Conservation (phyloP, 2,888 invertebrate genomes). For the Hybos culiciformis region DNA sequence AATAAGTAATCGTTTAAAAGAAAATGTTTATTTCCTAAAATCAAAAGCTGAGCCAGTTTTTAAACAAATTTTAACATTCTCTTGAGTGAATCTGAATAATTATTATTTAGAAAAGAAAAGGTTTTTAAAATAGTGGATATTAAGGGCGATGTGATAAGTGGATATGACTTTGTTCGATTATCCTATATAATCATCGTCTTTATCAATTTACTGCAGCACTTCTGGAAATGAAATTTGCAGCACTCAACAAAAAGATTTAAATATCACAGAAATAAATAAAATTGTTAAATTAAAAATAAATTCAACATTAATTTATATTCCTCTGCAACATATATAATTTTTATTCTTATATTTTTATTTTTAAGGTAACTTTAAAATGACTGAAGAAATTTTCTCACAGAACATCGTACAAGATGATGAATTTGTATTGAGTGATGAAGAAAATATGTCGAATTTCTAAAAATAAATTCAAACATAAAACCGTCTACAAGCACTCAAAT, state of each 20-base stretch:
- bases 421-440: no score
- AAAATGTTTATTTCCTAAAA: background rate
- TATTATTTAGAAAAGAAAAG: slow-evolving; percentile 1
- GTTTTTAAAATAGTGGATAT: slow-evolving; percentile 1
- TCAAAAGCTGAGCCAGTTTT: background rate
- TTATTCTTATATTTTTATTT: no score
- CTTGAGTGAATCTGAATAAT: background rate
- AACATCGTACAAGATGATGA: no score
- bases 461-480: no score
- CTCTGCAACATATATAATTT: no score
- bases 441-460: no score
- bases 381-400: no score
- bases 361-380: no score
- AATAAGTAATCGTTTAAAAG: background rate
- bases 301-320: no score
- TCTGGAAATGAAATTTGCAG: background rate
- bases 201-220: background rate
- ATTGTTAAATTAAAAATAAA: no score
- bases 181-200: background rate
- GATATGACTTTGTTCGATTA: background rate
- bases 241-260: background rate
- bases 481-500: background rate
- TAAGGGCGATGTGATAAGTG: background rate
- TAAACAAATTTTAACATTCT: background rate
- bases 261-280: background rate